A percentile compares a stretch with the other conserved stretches of the same genome.
phyloP scores from a whole-genome alignment of 2,797 vertebrate genomes.

The Propithecus perrieri region DNA sequence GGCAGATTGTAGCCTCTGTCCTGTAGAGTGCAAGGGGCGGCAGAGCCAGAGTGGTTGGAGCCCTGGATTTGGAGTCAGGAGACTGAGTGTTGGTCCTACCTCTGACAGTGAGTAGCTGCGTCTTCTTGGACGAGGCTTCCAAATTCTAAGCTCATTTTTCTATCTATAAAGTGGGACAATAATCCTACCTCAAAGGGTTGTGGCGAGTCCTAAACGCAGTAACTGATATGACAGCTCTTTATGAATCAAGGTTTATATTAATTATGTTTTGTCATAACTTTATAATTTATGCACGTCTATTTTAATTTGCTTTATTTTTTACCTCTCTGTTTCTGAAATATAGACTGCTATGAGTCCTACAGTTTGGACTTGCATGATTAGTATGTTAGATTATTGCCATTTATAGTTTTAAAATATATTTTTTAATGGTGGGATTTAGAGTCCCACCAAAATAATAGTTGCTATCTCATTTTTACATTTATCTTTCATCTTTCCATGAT shows the following conservation, averaged over 20 bases:
- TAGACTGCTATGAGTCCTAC: background rate
- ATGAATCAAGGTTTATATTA: background rate
- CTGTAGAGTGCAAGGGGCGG: background rate
- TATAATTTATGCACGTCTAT: background rate
- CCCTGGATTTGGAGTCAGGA: background rate
- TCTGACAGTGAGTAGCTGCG: background rate
- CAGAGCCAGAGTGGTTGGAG: background rate
- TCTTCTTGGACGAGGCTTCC: background rate
- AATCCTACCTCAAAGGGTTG: background rate
- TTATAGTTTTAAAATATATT: background rate
- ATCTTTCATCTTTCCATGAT: slow-evolving; percentile 29
- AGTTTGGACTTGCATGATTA: background rate
- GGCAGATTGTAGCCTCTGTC: background rate
- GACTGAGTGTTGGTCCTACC: background rate
- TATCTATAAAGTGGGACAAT: background rate
- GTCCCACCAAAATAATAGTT: background rate
- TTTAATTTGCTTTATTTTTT: background rate
- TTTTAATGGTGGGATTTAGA: background rate
- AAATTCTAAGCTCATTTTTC: background rate
- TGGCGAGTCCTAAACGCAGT: background rate
- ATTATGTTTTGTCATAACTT: background rate
- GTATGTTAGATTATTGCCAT: background rate
- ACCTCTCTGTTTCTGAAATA: slow-evolving; percentile 25
- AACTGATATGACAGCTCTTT: background rate
- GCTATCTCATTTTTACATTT: background rate